Percentiles rank a stretch among this genome's conserved stretches.
Conservation (phyloP, 2,797 vertebrate species). For the Anolis apletophallus region DNA sequence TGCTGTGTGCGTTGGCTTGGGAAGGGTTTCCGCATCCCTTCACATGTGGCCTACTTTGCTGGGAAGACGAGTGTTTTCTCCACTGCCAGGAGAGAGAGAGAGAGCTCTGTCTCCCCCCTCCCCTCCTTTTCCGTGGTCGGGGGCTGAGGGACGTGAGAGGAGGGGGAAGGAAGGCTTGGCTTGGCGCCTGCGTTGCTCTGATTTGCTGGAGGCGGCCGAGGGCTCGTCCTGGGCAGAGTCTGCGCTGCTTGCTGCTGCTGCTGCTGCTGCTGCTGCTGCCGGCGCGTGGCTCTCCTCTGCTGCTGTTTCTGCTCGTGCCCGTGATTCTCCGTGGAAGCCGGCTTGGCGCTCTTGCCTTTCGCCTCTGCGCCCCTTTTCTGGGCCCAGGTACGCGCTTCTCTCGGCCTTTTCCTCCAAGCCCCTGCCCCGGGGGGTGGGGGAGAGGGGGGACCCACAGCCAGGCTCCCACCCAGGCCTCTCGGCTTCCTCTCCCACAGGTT, state of each 20-base stretch:
- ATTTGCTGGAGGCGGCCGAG: slow-evolving; percentile 54
- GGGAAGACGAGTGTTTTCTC: background rate
- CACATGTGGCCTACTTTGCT: background rate
- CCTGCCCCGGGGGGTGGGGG: too few species aligned
- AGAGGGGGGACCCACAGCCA: too few species aligned
- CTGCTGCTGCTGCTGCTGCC: slow-evolving; percentile 15
- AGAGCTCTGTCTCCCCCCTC: background rate
- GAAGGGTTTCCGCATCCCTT: background rate
- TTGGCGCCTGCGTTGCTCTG: slow-evolving; percentile 50
- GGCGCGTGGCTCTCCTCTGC: slow-evolving; percentile 17
- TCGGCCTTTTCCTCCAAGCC: background rate
- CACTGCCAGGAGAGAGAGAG: background rate
- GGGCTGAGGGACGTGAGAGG: background rate
- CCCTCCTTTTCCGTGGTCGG: background rate
- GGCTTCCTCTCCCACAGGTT: too few species aligned
- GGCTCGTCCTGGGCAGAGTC: slow-evolving; percentile 62
- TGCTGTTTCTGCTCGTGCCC: slow-evolving; percentile 14
- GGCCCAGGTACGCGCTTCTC: background rate
- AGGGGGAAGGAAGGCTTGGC: slow-evolving; percentile 43
- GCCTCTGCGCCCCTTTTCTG: slow-evolving; percentile 8
- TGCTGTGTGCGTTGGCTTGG: background rate
- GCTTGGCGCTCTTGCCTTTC: background rate
- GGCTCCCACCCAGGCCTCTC: too few species aligned
- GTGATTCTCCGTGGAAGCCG: slow-evolving; percentile 21
- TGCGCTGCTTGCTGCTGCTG: slow-evolving; percentile 54